phyloP scores from a whole-genome alignment of 2,888 invertebrate species.

The Drosophila neotestacea region DNA sequence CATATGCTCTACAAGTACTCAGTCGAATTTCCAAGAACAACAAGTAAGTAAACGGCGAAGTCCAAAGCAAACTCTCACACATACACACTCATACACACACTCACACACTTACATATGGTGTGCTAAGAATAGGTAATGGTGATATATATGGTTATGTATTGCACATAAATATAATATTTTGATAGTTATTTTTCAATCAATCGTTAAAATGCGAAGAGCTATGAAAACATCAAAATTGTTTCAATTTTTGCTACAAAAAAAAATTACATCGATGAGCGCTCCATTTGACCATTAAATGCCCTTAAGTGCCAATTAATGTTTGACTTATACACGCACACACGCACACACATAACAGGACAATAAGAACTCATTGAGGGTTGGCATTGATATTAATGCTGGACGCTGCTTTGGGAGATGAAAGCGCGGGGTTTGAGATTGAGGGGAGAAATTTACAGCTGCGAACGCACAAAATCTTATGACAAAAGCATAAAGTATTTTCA shows the following conservation, averaged over 20 bases:
- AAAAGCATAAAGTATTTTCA: slow-evolving; percentile 58
- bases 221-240: slow-evolving; percentile 77
- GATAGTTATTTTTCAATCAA: slow-evolving; percentile 70
- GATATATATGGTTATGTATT: slow-evolving; percentile 15
- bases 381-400: background rate
- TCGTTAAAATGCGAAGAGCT: slow-evolving; percentile 63
- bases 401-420: background rate
- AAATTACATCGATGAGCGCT: slow-evolving; percentile 39
- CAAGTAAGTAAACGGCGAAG: slow-evolving; percentile 53
- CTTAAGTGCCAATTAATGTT: slow-evolving; percentile 79
- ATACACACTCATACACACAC: background rate
- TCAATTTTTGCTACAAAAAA: slow-evolving; percentile 41
- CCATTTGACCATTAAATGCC: slow-evolving; percentile 70
- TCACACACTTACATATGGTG: background rate
- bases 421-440: background rate
- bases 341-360: slow-evolving; percentile 21
- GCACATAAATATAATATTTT: slow-evolving; percentile 55
- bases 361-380: slow-evolving; percentile 31
- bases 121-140: slow-evolving; percentile 11
- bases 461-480: slow-evolving; percentile 68
- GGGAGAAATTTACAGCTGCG: slow-evolving; percentile 69
- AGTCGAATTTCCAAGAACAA: slow-evolving; percentile 34
- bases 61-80: background rate
- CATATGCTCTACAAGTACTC: slow-evolving; percentile 52
- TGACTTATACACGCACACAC: slow-evolving; percentile 54